phyloP scores from a whole-genome alignment of 2,888 invertebrate genomes.

The Caenorhabditis becei region DNA sequence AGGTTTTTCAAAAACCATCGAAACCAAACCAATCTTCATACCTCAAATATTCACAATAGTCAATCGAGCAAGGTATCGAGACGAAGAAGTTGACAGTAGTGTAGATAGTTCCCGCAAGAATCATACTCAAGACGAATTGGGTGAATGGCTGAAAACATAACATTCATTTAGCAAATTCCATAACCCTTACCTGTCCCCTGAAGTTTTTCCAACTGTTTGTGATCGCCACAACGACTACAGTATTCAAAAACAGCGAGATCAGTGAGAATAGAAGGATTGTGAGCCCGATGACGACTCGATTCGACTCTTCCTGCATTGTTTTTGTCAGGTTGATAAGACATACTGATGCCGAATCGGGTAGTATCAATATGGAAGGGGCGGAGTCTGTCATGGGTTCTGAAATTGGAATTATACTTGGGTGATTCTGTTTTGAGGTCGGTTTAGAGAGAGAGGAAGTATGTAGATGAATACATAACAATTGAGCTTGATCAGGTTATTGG shows the following conservation, averaged over 20 bases:
- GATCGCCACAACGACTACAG: constrained; percentile 22
- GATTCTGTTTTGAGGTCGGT: background rate
- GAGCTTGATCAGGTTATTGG: no score
- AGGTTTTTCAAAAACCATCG: no score
- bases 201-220: constrained; percentile 32
- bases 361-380: constrained; percentile 30
- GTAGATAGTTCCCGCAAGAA: constrained; percentile 44
- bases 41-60: constrained; percentile 48
- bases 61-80: constrained; percentile 49
- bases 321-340: constrained; percentile 35
- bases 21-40: background rate
- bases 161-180: background rate
- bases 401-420: background rate
- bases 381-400: constrained; percentile 28
- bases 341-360: constrained; percentile 30
- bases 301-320: constrained; percentile 13
- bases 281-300: constrained; percentile 27
- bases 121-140: constrained; percentile 57
- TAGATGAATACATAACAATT: no score
- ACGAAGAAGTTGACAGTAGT: constrained; percentile 46
- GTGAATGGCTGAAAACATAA: constrained; percentile 27
- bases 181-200: constrained; percentile 12
- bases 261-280: constrained; percentile 36
- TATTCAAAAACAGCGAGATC: constrained; percentile 30
- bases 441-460: no score